Percentiles rank a stretch among this genome's conserved stretches.
Conservation (phyloP, 2,797 vertebrate genomes). For the Emydoidea blandingii region DNA sequence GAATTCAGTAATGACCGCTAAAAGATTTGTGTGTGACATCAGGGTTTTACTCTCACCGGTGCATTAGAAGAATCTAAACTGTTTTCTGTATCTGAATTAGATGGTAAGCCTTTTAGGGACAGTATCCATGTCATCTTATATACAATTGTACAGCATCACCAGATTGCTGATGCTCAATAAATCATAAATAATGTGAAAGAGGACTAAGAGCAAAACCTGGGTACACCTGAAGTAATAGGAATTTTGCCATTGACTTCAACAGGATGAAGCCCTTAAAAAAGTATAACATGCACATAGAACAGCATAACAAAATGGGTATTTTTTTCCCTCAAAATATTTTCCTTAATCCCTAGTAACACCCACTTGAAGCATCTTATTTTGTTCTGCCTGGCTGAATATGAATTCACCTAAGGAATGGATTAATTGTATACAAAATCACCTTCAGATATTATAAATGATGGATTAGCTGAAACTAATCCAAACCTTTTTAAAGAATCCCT, state of each 20-base stretch:
- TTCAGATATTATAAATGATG: neutral
- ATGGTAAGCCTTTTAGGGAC: neutral
- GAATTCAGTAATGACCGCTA: neutral
- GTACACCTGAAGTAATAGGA: neutral
- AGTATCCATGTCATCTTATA: neutral
- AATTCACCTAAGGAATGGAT: neutral
- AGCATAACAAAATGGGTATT: neutral
- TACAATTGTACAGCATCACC: neutral
- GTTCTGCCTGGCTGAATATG: constrained; percentile 8
- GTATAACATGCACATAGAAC: neutral
- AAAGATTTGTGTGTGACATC: neutral
- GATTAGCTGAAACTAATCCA: neutral
- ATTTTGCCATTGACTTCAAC: neutral
- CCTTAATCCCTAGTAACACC: neutral
- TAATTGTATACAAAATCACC: neutral
- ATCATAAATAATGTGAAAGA: neutral
- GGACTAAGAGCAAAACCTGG: neutral
- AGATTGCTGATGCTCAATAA: neutral
- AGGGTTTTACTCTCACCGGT: neutral
- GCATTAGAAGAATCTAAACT: neutral
- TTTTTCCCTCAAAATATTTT: neutral
- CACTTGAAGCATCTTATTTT: neutral
- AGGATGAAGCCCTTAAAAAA: neutral
- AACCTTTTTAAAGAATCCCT: neutral
- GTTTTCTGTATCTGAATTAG: neutral